These are phyloP conservation scores for Scaeva pyrastri DNA, from an alignment of 2,888 invertebrate genomes.

Conservation along the genomic window DNA sequence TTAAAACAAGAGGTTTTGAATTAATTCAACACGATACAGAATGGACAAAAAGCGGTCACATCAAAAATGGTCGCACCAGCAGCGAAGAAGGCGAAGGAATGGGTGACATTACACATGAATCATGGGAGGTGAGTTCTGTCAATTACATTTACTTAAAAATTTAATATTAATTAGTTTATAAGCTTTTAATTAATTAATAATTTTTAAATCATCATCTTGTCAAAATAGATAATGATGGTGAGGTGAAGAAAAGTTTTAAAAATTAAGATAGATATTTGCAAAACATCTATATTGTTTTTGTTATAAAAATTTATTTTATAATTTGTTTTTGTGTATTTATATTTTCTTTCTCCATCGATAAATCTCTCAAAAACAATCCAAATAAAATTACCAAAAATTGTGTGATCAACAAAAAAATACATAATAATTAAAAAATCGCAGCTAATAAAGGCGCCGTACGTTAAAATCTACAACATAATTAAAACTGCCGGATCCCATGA, in stretches of 20 bases:
- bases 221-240: constrained; percentile 20
- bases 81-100: constrained; percentile 90
- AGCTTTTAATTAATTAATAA: background rate
- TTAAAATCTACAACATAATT: constrained; percentile 98
- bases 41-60: constrained; percentile 89
- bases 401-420: constrained; percentile 52
- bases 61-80: constrained; percentile 86
- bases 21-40: constrained; percentile 96
- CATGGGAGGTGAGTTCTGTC: constrained; percentile 93
- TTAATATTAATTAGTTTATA: background rate
- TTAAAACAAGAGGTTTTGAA: constrained; percentile 91
- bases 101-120: constrained; percentile 92
- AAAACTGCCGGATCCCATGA: constrained; percentile 93
- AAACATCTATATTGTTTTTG: constrained; percentile 35
- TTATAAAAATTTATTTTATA: constrained; percentile 36
- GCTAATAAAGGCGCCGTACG: constrained; percentile 98
- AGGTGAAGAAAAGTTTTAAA: background rate
- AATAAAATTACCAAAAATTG: constrained; percentile 49
- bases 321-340: constrained; percentile 77
- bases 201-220: constrained; percentile 35
- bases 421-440: constrained; percentile 82
- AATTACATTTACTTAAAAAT: constrained; percentile 26
- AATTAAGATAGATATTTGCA: constrained; percentile 42
- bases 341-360: constrained; percentile 76
- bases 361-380: constrained; percentile 73